Percentiles rank a stretch among this genome's conserved stretches.
Conservation (phyloP, 2,888 invertebrate species). For the Muschampia plurimacula region DNA sequence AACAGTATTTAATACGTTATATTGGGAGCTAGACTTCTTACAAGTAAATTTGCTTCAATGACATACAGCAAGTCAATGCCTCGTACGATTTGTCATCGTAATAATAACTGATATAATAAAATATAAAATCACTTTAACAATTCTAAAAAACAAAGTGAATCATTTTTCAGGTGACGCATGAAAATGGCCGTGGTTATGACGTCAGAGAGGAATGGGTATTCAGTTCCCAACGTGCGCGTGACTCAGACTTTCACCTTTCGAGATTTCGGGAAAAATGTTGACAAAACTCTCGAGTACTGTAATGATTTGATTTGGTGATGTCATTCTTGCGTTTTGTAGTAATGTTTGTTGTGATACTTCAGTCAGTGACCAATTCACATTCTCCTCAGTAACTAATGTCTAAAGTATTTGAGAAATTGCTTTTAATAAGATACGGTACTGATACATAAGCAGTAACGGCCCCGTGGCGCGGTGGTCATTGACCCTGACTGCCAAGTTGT, state of each 20-base stretch:
- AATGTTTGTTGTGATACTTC: neutral
- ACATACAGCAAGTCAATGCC: too few relatives aligned
- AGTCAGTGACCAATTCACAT: neutral
- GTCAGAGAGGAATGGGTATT: neutral
- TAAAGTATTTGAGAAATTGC: neutral
- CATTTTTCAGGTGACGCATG: conserved; percentile 9
- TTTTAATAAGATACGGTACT: neutral
- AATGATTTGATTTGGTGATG: neutral
- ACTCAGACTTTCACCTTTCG: conserved; percentile 5
- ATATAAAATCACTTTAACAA: neutral
- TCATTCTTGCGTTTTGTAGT: neutral
- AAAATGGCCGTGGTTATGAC: neutral
- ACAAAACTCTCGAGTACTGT: neutral
- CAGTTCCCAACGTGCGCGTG: neutral
- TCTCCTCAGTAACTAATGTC: neutral
- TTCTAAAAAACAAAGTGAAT: neutral
- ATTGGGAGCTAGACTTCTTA: too few relatives aligned
- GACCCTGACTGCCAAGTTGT: too few relatives aligned
- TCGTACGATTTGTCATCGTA: too few relatives aligned
- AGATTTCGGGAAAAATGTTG: conserved; percentile 7
- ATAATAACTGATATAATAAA: neutral
- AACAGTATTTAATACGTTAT: too few relatives aligned
- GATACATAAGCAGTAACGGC: too few relatives aligned
- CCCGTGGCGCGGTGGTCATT: too few relatives aligned
- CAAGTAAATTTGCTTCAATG: too few relatives aligned